A percentile compares a stretch with the other conserved stretches of the same genome.
phyloP scores from a whole-genome alignment of 2,113 vertebrate species.

The Microcebus tavaratra region DNA sequence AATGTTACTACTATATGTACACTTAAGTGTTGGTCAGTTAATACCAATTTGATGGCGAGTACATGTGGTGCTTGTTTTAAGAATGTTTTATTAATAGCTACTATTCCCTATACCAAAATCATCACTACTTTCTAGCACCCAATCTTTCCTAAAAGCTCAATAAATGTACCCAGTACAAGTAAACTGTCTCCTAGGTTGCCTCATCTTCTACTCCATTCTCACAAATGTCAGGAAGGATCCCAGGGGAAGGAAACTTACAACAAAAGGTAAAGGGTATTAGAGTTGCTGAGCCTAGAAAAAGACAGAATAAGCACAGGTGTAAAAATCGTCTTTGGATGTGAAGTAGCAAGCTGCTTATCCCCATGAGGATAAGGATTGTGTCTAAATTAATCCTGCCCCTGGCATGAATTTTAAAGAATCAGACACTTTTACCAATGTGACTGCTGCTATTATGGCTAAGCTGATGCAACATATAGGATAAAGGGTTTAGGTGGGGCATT shows the following conservation, averaged over 20 bases:
- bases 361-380: not conserved
- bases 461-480: not conserved
- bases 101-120: not conserved
- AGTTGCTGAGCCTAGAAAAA: not conserved
- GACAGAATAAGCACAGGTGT: not conserved
- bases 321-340: conserved; percentile 24
- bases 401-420: not conserved
- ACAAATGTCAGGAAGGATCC: not conserved
- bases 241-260: not conserved
- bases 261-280: not conserved
- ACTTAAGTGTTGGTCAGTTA: too few species aligned
- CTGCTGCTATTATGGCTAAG: not conserved
- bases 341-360: conserved; percentile 20
- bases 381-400: conserved; percentile 20
- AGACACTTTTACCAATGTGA: not conserved
- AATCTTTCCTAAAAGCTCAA: not conserved
- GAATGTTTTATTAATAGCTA: too few species aligned
- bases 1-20: too few species aligned
- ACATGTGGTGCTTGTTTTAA: too few species aligned
- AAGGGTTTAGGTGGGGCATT: not conserved
- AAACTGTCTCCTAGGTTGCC: not conserved
- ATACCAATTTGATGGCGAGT: too few species aligned
- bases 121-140: not conserved
- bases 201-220: not conserved
- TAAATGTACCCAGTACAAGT: not conserved